Conservation (phyloP, 2,888 invertebrate species). For the Hydrotaea cyrtoneurina region DNA sequence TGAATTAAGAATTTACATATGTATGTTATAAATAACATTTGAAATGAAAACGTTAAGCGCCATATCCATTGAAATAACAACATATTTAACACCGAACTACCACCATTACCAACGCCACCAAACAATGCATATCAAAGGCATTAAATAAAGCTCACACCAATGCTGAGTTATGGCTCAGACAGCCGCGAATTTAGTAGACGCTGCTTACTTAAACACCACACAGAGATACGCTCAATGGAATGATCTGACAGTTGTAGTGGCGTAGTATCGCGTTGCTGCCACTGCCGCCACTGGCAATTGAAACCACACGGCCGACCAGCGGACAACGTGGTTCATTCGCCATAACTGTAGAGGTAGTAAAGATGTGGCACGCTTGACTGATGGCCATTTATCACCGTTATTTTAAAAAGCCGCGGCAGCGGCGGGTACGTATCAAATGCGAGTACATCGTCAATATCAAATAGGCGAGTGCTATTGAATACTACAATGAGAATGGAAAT, state of each 20-base stretch:
- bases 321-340: background rate
- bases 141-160: background rate
- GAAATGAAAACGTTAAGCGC: constrained; percentile 28
- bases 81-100: constrained; percentile 22
- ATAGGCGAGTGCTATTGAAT: background rate
- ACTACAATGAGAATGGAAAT: background rate
- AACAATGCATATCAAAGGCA: background rate
- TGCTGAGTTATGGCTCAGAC: background rate
- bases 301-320: background rate
- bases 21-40: background rate
- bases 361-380: constrained; percentile 63
- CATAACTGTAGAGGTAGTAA: background rate
- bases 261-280: too few relatives aligned
- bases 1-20: constrained; percentile 3
- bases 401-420: constrained; percentile 29
- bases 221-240: background rate
- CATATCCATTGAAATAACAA: constrained; percentile 21
- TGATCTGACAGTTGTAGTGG: background rate
- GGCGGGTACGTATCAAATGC: background rate
- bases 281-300: too few relatives aligned
- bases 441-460: constrained; percentile 12
- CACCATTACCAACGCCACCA: background rate
- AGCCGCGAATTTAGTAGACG: background rate
- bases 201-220: background rate
- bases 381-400: constrained; percentile 69